Conservation (phyloP, 1,140 invertebrate genomes). For the Drosophila tsacasi region DNA sequence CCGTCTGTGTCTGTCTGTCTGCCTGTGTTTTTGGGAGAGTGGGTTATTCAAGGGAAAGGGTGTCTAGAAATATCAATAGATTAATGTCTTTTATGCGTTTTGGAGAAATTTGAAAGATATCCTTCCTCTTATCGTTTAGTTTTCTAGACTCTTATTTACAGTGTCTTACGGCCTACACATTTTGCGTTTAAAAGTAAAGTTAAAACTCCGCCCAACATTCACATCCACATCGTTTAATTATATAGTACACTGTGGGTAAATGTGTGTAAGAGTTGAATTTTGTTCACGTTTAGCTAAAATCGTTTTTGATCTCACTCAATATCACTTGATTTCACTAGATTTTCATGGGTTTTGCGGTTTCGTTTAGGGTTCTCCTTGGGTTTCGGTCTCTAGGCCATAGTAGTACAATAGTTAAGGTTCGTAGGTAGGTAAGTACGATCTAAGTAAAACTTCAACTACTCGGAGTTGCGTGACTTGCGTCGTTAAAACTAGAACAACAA, state of each 20-base stretch:
- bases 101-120: conserved; percentile 68
- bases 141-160: conserved; percentile 49
- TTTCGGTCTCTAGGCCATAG: conserved; percentile 46
- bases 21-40: conserved; percentile 10
- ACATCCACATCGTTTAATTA: conserved; percentile 2
- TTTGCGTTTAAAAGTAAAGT: conserved; percentile 60
- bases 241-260: conserved; percentile 40
- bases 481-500: conserved; percentile 80
- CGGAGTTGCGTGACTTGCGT: conserved; percentile 59
- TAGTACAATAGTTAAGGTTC: conserved; percentile 69
- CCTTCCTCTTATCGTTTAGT: conserved; percentile 47
- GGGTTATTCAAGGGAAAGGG: conserved; percentile 1
- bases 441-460: conserved; percentile 72
- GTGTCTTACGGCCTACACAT: conserved; percentile 47
- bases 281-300: conserved; percentile 80
- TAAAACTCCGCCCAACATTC: conserved; percentile 45
- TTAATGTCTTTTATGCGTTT: conserved; percentile 76
- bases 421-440: conserved; percentile 66
- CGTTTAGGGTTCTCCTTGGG: conserved; percentile 24
- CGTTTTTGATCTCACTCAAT: conserved; percentile 85
- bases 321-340: conserved; percentile 84
- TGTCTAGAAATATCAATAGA: conserved; percentile 47
- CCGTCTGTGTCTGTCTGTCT: conserved; percentile 3
- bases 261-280: conserved; percentile 58
- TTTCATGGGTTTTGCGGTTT: conserved; percentile 53